Evolutionary conservation across 2,113 vertebrate species (phyloP).

Genomic region (Cyprinus carpio): DNA sequence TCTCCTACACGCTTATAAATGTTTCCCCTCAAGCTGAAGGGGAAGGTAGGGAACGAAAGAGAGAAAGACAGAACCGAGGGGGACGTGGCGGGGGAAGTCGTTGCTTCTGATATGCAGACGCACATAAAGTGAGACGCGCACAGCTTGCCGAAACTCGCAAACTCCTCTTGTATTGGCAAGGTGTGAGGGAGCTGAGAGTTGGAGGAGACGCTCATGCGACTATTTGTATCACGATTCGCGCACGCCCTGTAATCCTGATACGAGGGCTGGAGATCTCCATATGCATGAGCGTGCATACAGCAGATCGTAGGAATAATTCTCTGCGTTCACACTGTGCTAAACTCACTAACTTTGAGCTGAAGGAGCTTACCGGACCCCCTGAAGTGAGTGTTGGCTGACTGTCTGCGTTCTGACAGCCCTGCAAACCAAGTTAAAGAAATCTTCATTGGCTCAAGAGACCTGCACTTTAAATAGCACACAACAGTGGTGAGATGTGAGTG

Average conservation of each 20-base stretch:
- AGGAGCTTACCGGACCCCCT: constrained; percentile 17
- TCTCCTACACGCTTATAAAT: constrained; percentile 70
- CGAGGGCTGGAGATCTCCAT: constrained; percentile 68
- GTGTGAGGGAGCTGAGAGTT: neutral
- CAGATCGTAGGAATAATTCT: constrained; percentile 66
- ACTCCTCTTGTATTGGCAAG: constrained; percentile 18
- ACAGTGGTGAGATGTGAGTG: constrained; percentile 21
- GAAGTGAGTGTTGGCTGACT: neutral
- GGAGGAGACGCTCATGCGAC: neutral
- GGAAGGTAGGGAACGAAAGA: constrained; percentile 4
- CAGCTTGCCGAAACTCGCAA: neutral
- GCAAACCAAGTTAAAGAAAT: constrained; percentile 41
- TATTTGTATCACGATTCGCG: constrained; percentile 4
- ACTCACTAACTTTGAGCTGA: constrained; percentile 11
- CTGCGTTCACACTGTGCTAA: constrained; percentile 49
- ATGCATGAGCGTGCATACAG: constrained; percentile 66
- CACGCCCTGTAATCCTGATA: constrained; percentile 62
- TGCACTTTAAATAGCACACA: constrained; percentile 17
- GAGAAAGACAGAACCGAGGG: neutral
- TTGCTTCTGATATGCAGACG: constrained; percentile 12
- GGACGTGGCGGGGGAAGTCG: neutral
- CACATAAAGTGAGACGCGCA: neutral
- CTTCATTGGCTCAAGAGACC: constrained; percentile 23
- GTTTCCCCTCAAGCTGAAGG: constrained; percentile 62
- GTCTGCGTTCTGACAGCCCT: constrained; percentile 2